Evolutionary conservation across 2,888 invertebrate species (phyloP).

Genomic region (Eupithecia inturbata): DNA sequence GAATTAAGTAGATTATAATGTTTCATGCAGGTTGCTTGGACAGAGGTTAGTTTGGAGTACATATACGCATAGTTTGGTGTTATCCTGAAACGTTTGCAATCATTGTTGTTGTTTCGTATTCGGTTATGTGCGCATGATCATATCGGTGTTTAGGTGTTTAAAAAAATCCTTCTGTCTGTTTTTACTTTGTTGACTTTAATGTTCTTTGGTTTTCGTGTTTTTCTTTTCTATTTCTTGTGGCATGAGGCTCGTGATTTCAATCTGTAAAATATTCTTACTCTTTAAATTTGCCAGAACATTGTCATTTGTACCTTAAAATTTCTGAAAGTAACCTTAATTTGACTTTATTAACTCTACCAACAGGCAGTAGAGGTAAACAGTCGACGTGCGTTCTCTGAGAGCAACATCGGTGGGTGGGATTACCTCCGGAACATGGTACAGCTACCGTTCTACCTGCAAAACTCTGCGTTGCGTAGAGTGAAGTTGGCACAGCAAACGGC

Average conservation of each 20-base stretch:
- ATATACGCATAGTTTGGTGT: slow-evolving; percentile 57
- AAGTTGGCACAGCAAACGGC: slow-evolving; percentile 94
- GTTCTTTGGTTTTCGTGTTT: slow-evolving; percentile 8
- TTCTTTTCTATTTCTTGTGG: slow-evolving; percentile 16
- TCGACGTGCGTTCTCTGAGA: slow-evolving; percentile 93
- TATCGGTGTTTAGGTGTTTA: slow-evolving; percentile 17
- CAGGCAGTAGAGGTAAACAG: slow-evolving; percentile 96
- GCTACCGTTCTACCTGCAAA: slow-evolving; percentile 98
- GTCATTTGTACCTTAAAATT: background rate
- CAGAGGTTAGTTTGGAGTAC: slow-evolving; percentile 83
- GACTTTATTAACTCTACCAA: slow-evolving; percentile 6
- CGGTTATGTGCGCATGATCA: slow-evolving; percentile 36
- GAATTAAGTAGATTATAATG: slow-evolving; percentile 58
- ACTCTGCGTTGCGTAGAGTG: slow-evolving; percentile 95
- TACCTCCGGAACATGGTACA: slow-evolving; percentile 98
- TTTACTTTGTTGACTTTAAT: background rate
- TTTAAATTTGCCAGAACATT: background rate
- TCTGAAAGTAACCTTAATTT: background rate
- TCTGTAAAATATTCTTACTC: background rate
- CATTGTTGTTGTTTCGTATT: slow-evolving; percentile 53
- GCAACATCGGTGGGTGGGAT: slow-evolving; percentile 97
- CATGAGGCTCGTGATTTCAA: slow-evolving; percentile 32
- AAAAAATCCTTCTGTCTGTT: slow-evolving; percentile 11
- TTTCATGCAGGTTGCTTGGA: slow-evolving; percentile 86
- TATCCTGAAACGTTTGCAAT: slow-evolving; percentile 49